A percentile compares a stretch with the other conserved stretches of the same genome.
Evolutionary conservation across 1,140 invertebrate species (phyloP).

Genomic region (Scaptomyza hsui): DNA sequence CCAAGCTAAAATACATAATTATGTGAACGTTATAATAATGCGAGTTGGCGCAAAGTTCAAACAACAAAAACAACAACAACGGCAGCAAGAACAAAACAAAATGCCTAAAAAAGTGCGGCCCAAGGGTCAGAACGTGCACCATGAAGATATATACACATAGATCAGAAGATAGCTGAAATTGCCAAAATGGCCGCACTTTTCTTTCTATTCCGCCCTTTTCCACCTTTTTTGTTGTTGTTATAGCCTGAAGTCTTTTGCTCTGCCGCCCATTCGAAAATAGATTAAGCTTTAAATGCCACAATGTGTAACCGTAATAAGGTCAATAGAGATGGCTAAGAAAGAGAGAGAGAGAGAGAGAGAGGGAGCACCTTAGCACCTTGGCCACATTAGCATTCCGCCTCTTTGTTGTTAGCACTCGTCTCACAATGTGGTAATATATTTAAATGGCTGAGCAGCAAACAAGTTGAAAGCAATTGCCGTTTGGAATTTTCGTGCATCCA

Average conservation of each 20-base stretch:
- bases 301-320: slow-evolving; percentile 49
- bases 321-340: slow-evolving; percentile 33
- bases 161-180: slow-evolving; percentile 55
- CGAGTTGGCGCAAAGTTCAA: slow-evolving; percentile 68
- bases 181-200: slow-evolving; percentile 24
- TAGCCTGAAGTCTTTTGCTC: background rate
- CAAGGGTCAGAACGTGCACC: slow-evolving; percentile 8
- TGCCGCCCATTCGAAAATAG: slow-evolving; percentile 33
- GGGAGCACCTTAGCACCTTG: slow-evolving; percentile 20
- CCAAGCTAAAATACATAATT: slow-evolving; percentile 70
- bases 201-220: background rate
- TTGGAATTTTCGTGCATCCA: background rate
- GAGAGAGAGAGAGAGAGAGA: background rate
- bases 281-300: slow-evolving; percentile 51
- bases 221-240: background rate
- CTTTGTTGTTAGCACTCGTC: slow-evolving; percentile 26
- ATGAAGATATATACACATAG: slow-evolving; percentile 40
- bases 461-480: slow-evolving; percentile 40
- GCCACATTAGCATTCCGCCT: slow-evolving; percentile 43
- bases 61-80: slow-evolving; percentile 19
- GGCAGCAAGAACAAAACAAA: slow-evolving; percentile 14
- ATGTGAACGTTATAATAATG: slow-evolving; percentile 72
- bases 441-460: slow-evolving; percentile 36
- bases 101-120: slow-evolving; percentile 15
- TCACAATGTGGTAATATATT: slow-evolving; percentile 47